Percentiles rank a stretch among this genome's conserved stretches.
Evolutionary conservation across 1,140 invertebrate genomes (phyloP).

Genomic region (Cotesia glomerata): DNA sequence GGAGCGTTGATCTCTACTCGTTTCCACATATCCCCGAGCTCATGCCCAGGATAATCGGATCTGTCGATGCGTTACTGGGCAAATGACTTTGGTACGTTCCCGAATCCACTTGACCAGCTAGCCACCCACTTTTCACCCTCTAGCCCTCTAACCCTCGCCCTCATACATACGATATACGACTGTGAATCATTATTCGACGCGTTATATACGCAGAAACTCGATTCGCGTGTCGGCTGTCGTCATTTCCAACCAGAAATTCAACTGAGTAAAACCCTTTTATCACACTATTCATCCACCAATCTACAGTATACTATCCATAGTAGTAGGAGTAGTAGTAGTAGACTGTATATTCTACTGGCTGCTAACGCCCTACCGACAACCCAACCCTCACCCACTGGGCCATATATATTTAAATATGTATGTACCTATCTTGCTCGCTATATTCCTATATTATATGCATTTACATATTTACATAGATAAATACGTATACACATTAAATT

Average conservation of each 20-base stretch:
- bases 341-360: too few species aligned
- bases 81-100: constrained; percentile 25
- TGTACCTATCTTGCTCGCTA: too few species aligned
- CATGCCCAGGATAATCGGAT: constrained; percentile 29
- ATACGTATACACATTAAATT: too few species aligned
- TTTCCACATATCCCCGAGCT: constrained; percentile 20
- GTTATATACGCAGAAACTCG: constrained; percentile 12
- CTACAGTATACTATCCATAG: not conserved
- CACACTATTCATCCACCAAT: too few species aligned
- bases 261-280: constrained; percentile 5
- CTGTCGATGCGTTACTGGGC: constrained; percentile 27
- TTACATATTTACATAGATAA: too few species aligned
- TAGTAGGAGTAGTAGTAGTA: not conserved
- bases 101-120: not conserved
- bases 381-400: too few species aligned
- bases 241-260: not conserved
- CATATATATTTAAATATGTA: too few species aligned
- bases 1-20: constrained; percentile 3
- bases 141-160: too few species aligned
- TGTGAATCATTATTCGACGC: constrained; percentile 12
- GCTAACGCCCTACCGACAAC: too few species aligned
- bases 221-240: constrained; percentile 3
- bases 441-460: too few species aligned
- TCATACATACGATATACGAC: not conserved
- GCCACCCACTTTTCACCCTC: too few species aligned